Percentiles rank a stretch among this genome's conserved stretches.
Evolutionary conservation across 2,113 vertebrate species (phyloP).

Genomic region (Meleagris gallopavo): DNA sequence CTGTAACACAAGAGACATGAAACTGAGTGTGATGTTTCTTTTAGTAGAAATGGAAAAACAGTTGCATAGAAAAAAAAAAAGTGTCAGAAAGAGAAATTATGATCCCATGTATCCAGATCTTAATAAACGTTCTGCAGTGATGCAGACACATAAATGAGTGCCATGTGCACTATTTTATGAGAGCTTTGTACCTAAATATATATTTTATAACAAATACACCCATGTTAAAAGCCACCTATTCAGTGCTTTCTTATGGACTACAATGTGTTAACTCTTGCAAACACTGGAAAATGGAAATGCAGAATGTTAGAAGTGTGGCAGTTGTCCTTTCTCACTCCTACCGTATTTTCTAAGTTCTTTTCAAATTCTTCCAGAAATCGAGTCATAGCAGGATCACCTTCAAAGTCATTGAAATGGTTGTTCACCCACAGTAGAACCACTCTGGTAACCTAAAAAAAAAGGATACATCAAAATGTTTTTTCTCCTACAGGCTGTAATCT

Average conservation of each 20-base stretch:
- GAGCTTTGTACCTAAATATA: background rate
- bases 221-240: background rate
- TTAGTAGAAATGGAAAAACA: background rate
- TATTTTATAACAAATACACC: background rate
- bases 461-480: background rate
- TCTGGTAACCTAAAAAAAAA: constrained; percentile 87
- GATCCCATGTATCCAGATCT: background rate
- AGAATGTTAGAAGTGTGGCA: background rate
- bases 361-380: constrained; percentile 96
- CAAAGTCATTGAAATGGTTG: constrained; percentile 99
- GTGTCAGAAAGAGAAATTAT: background rate
- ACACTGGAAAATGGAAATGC: background rate
- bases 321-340: constrained; percentile 67
- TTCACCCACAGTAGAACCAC: constrained; percentile 97
- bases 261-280: background rate
- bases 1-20: constrained; percentile 73
- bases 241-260: background rate
- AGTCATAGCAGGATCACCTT: constrained; percentile 94
- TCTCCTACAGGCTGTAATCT: background rate
- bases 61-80: background rate
- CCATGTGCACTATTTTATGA: background rate
- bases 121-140: background rate
- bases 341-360: constrained; percentile 89
- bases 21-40: background rate
- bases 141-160: background rate